phyloP scores from a whole-genome alignment of 2,888 invertebrate species.

The Pollenia labialis region DNA sequence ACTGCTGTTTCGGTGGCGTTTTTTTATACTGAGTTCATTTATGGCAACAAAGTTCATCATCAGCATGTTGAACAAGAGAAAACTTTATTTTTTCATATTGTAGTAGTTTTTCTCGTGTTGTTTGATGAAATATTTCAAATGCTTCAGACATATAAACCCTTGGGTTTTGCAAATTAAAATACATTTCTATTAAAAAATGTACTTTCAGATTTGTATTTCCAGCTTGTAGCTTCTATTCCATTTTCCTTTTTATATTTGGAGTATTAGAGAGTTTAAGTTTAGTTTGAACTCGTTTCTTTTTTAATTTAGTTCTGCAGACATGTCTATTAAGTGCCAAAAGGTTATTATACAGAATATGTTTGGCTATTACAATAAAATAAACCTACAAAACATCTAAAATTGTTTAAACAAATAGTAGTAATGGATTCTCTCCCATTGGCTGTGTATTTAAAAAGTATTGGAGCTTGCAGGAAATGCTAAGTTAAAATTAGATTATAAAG shows the following conservation, averaged over 20 bases:
- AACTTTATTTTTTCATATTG: slow-evolving; percentile 17
- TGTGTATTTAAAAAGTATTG: not conserved
- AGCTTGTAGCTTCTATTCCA: slow-evolving; percentile 6
- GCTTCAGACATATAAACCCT: slow-evolving; percentile 64
- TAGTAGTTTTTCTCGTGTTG: slow-evolving; percentile 41
- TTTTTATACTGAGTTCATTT: slow-evolving; percentile 60
- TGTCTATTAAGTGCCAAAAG: slow-evolving; percentile 63
- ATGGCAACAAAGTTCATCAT: slow-evolving; percentile 61
- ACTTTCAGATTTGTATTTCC: slow-evolving; percentile 44
- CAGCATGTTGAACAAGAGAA: slow-evolving; percentile 30
- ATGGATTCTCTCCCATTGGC: slow-evolving; percentile 1
- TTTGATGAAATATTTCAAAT: slow-evolving; percentile 67
- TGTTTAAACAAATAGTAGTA: not conserved
- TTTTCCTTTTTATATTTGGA: slow-evolving; percentile 14
- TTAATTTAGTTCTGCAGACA: slow-evolving; percentile 49
- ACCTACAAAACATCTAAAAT: not conserved
- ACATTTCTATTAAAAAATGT: not conserved
- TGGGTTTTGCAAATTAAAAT: slow-evolving; percentile 46
- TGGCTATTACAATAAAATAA: not conserved
- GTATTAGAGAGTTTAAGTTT: not conserved
- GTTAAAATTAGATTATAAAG: slow-evolving; percentile 50
- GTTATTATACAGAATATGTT: slow-evolving; percentile 47
- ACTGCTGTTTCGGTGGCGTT: slow-evolving; percentile 42
- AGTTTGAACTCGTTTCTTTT: slow-evolving; percentile 21
- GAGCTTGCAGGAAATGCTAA: not conserved